Conservation (phyloP, 2,113 vertebrate genomes). For the Eubucco bourcierii region DNA sequence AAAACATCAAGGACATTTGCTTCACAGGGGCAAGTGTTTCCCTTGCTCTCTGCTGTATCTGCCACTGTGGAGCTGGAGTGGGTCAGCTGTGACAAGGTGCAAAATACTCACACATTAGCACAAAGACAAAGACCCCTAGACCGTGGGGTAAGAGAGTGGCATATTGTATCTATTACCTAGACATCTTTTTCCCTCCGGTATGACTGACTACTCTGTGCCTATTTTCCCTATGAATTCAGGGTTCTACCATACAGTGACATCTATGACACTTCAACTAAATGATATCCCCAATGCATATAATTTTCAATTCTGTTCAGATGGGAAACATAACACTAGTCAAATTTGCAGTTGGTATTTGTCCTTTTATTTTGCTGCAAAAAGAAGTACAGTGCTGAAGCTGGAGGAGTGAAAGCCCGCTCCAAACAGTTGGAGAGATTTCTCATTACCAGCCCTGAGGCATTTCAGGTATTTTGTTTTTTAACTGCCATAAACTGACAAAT, state of each 20-base stretch:
- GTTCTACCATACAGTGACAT: not conserved
- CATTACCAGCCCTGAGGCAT: not conserved
- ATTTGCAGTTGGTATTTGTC: not conserved
- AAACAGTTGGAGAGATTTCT: conserved; percentile 34
- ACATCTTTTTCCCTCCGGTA: not conserved
- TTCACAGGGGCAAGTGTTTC: not conserved
- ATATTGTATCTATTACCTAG: not conserved
- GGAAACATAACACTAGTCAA: not conserved
- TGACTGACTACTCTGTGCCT: not conserved
- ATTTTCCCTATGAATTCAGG: not conserved
- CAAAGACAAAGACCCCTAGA: not conserved
- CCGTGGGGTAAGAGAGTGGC: not conserved
- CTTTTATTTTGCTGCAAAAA: conserved; percentile 18
- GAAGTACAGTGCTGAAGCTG: not conserved
- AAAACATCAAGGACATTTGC: not conserved
- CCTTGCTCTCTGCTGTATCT: not conserved
- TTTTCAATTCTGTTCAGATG: not conserved
- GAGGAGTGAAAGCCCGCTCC: not conserved
- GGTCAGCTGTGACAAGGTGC: not conserved
- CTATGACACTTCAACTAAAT: not conserved
- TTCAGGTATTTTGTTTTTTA: conserved; percentile 60
- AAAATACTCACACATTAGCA: not conserved
- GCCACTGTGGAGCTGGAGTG: not conserved
- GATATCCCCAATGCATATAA: not conserved
- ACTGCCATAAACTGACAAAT: conserved; percentile 40